These are phyloP conservation scores for Lota lota DNA, from an alignment of 2,113 vertebrate species.

Conservation along the genomic window DNA sequence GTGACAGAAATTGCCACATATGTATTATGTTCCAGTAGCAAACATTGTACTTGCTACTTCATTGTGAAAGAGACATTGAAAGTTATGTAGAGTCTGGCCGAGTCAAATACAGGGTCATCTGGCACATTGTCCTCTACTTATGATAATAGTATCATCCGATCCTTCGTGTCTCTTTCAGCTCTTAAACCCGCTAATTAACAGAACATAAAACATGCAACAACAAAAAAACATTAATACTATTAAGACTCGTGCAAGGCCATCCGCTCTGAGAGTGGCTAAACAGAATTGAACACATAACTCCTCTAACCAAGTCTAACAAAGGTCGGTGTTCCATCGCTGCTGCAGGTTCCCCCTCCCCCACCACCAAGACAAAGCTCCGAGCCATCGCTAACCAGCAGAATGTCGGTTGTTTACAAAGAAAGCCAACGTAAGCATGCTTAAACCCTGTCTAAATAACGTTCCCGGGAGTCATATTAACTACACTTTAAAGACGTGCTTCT, in stretches of 20 bases:
- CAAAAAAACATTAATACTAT: background rate
- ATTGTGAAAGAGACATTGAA: too few species aligned
- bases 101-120: too few species aligned
- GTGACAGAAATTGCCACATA: too few species aligned
- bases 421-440: slow-evolving; percentile 75
- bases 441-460: slow-evolving; percentile 34
- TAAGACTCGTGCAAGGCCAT: slow-evolving; percentile 14
- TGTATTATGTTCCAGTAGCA: too few species aligned
- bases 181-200: too few species aligned
- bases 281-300: slow-evolving; percentile 26
- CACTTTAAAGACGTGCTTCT: slow-evolving; percentile 23
- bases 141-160: too few species aligned
- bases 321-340: slow-evolving; percentile 25
- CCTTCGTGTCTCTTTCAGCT: too few species aligned
- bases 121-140: too few species aligned
- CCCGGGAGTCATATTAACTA: slow-evolving; percentile 33
- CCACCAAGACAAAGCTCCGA: slow-evolving; percentile 71
- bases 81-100: too few species aligned
- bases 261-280: slow-evolving; percentile 35
- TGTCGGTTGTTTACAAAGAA: slow-evolving; percentile 76
- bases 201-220: too few species aligned
- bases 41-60: too few species aligned
- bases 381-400: slow-evolving; percentile 63
- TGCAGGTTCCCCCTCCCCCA: slow-evolving; percentile 73
- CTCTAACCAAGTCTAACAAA: slow-evolving; percentile 49